Percentiles rank a stretch among this genome's conserved stretches.
Evolutionary conservation across 2,113 vertebrate species (phyloP).

Genomic region (Psittacus erithacus): DNA sequence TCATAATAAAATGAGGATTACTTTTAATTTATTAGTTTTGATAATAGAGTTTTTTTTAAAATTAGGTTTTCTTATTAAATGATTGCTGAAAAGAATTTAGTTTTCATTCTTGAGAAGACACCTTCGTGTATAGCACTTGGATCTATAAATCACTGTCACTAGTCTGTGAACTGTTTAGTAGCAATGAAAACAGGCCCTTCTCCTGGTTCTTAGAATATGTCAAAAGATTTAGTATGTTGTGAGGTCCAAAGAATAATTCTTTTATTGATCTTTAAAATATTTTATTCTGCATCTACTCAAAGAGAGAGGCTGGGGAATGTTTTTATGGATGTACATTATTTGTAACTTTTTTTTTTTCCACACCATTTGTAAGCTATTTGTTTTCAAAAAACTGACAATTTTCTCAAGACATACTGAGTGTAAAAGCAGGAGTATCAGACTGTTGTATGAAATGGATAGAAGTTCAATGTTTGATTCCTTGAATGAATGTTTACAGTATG

Average conservation of each 20-base stretch:
- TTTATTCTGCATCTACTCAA: background rate
- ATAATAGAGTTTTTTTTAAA: background rate
- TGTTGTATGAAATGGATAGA: background rate
- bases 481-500: background rate
- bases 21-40: background rate
- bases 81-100: background rate
- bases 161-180: background rate
- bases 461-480: background rate
- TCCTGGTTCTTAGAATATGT: background rate
- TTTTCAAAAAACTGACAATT: background rate
- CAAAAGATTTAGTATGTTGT: background rate
- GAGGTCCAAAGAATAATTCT: background rate
- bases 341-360: background rate
- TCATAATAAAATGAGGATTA: background rate
- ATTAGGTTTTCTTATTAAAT: background rate
- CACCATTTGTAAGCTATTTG: background rate
- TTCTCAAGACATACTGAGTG: background rate
- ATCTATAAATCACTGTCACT: background rate
- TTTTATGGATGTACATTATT: background rate
- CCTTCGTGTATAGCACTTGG: background rate
- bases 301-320: background rate
- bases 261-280: background rate
- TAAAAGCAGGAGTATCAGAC: background rate
- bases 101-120: background rate
- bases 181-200: background rate